Conservation (phyloP, 2,113 vertebrate genomes). For the Polypterus senegalus region DNA sequence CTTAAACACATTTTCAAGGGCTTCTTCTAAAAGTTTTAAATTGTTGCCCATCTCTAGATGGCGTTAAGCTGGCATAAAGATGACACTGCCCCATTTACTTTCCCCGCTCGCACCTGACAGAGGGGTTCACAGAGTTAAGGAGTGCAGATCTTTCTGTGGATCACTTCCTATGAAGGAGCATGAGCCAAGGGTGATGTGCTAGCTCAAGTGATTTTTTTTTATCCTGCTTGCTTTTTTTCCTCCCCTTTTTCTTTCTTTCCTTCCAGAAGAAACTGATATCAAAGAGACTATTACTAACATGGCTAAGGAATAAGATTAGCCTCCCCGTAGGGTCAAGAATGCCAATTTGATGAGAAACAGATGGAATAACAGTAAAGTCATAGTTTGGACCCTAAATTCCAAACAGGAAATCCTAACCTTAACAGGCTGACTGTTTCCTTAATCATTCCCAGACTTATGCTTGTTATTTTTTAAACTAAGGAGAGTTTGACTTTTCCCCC, state of each 20-base stretch:
- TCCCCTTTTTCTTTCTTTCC: too few species aligned
- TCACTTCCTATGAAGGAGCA: constrained; percentile 7
- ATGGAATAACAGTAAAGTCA: constrained; percentile 66
- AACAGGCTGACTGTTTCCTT: constrained; percentile 52
- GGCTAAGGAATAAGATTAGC: constrained; percentile 51
- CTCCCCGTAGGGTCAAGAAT: constrained; percentile 62
- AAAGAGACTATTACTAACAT: constrained; percentile 44
- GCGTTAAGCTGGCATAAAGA: too few species aligned
- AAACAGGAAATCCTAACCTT: constrained; percentile 74
- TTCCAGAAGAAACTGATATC: constrained; percentile 37
- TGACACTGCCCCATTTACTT: too few species aligned
- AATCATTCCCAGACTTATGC: constrained; percentile 67
- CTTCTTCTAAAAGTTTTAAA: too few species aligned
- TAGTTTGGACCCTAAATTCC: constrained; percentile 65
- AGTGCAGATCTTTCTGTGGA: constrained; percentile 1
- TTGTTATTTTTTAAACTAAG: constrained; percentile 51
- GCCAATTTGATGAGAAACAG: constrained; percentile 72
- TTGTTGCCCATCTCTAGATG: too few species aligned
- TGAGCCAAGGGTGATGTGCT: too few species aligned
- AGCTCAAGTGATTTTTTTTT: too few species aligned
- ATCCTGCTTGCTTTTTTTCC: too few species aligned
- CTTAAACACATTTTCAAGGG: too few species aligned
- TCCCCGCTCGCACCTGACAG: constrained; percentile 10
- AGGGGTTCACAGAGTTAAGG: constrained; percentile 10
- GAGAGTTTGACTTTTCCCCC: too few species aligned